Percentiles rank a stretch among this genome's conserved stretches.
phyloP scores from a whole-genome alignment of 2,888 invertebrate genomes.

The Sussaba pulchella region DNA sequence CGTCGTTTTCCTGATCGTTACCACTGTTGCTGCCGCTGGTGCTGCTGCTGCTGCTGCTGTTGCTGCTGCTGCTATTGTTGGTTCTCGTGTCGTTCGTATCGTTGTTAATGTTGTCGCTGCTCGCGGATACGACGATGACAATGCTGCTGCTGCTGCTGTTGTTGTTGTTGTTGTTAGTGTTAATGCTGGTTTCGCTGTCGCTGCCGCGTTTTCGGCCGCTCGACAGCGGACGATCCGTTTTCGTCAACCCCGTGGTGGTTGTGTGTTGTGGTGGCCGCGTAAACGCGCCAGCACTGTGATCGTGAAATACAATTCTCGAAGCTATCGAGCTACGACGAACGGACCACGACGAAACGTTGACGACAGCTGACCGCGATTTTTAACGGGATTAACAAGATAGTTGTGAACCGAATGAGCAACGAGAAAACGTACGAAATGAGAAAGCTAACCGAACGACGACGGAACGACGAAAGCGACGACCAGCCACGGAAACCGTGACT shows the following conservation, averaged over 20 bases:
- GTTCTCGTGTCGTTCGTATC: slow-evolving; percentile 2
- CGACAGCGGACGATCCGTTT: slow-evolving; percentile 49
- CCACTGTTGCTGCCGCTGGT: slow-evolving; percentile 32
- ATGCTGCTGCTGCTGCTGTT: slow-evolving; percentile 28
- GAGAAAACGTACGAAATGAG: slow-evolving; percentile 11
- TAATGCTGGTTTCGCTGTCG: slow-evolving; percentile 27
- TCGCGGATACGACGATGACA: slow-evolving; percentile 11
- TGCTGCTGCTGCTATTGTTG: slow-evolving; percentile 19
- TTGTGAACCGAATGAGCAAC: neutral
- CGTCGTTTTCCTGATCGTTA: slow-evolving; percentile 57
- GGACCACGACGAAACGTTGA: slow-evolving; percentile 46
- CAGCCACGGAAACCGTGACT: slow-evolving; percentile 9
- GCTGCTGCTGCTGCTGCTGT: slow-evolving; percentile 12
- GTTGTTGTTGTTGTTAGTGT: slow-evolving; percentile 47
- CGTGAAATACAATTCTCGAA: slow-evolving; percentile 25
- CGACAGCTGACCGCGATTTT: slow-evolving; percentile 52
- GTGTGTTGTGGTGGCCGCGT: slow-evolving; percentile 54
- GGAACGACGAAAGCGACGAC: slow-evolving; percentile 14
- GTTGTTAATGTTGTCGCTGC: slow-evolving; percentile 34
- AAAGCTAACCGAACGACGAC: slow-evolving; percentile 21
- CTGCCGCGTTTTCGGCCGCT: slow-evolving; percentile 52
- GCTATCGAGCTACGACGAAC: slow-evolving; percentile 34
- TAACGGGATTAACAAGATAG: neutral
- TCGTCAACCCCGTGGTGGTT: slow-evolving; percentile 60
- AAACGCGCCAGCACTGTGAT: slow-evolving; percentile 59